phyloP scores from a whole-genome alignment of 2,888 invertebrate species.

The Drosophila tanythrix region DNA sequence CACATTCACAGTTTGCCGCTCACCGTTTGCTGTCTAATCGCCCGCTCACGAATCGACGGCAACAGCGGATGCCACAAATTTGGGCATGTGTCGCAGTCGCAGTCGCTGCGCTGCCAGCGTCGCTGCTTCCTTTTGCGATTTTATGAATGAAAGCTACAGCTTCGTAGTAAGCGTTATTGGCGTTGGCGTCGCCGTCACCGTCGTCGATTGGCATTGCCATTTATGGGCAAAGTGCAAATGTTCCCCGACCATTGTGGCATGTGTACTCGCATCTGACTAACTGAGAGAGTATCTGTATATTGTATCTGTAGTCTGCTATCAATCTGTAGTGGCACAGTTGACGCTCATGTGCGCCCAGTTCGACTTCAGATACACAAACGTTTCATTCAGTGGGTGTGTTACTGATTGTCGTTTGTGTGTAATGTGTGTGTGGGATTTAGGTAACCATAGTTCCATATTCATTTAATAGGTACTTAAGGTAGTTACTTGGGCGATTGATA shows the following conservation, averaged over 20 bases:
- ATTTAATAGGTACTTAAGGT: constrained; percentile 6
- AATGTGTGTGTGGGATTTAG: constrained; percentile 30
- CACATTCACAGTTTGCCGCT: constrained; percentile 18
- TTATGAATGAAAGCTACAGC: constrained; percentile 75
- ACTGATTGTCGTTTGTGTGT: constrained; percentile 10
- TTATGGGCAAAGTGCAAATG: constrained; percentile 76
- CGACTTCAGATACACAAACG: constrained; percentile 11
- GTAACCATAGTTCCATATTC: constrained; percentile 24
- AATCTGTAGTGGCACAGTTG: constrained; percentile 27
- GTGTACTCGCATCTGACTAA: constrained; percentile 35
- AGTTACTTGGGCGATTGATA: constrained; percentile 24
- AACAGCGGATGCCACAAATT: constrained; percentile 80
- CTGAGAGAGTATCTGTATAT: constrained; percentile 13
- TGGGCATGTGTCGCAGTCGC: constrained; percentile 70
- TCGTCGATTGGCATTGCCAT: constrained; percentile 71
- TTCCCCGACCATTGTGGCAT: constrained; percentile 56
- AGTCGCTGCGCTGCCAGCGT: constrained; percentile 27
- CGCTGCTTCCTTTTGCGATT: constrained; percentile 77
- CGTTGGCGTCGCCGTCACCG: constrained; percentile 41
- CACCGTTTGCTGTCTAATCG: constrained; percentile 61
- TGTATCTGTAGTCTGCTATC: constrained; percentile 38
- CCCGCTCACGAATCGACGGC: constrained; percentile 70
- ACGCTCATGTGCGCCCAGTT: constrained; percentile 51
- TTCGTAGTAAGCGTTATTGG: constrained; percentile 62
- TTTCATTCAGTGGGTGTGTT: constrained; percentile 34